Base-by-base conservation (phyloP, 2,888 invertebrate genomes). In the Morpho helenor region DNA sequence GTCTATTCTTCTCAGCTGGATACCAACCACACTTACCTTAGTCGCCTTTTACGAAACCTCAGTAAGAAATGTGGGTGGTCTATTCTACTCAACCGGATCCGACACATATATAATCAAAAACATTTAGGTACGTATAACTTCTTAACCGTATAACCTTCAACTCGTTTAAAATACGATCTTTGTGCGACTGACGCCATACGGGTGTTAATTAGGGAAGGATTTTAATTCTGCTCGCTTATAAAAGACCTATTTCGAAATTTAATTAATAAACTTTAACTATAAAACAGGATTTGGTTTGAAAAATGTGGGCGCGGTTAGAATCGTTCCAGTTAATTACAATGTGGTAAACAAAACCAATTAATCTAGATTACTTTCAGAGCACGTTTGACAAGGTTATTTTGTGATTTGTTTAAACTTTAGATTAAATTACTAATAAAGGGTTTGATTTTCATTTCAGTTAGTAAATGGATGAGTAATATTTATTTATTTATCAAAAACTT, bases 291-390 rank as follows among this genome's bases (percentile, higher is more conserved):
- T 52, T 40, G 39, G 40, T 52, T 52, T 46, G 10, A 10, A 16
- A 45, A 46, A 46, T 52, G 45, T 46, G 31, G 45, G 45, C 16
- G 52, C 45, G 44, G 45, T 52, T 45, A 52, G 44, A 52, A 31
- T 52, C 10, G 49, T 31, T 52, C 45, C 45, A 8, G 40, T 52
- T 46, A 52, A 52, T 44, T 52, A 52, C 46, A 16, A 16, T 10
- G 8, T 46, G 52, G 52, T 52, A 44, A 44, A 44, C 45, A 45
- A 52, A 52, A 52, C 39, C 40, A 52, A 52, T 52, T 44, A 40
- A 16, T 52, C 39, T 40, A 46, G 52, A 52, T 51, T 51, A 51
- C 44, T 44, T 44, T 44, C 44, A 44, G 51, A 31, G 44, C 51
- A 44, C 43, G 31, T 31, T 31, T 31, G 3, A 5, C 31, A 31